These are phyloP conservation scores for Caiman crocodilus DNA, from an alignment of 2,797 vertebrate genomes.

Conservation along the genomic window DNA sequence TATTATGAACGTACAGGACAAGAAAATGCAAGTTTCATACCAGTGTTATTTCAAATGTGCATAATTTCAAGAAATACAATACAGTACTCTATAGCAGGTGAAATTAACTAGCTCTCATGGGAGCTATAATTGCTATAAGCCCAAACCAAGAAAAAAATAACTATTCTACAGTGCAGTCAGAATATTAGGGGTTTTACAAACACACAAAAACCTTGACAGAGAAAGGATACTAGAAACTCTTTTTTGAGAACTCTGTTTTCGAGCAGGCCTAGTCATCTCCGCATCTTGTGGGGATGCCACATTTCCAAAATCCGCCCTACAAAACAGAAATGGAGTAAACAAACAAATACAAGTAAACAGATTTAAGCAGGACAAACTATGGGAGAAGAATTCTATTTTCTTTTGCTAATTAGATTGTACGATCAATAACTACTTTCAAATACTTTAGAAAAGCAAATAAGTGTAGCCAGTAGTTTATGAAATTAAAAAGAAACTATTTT, in stretches of 20 bases:
- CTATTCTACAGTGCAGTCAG: neutral
- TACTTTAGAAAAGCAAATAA: neutral
- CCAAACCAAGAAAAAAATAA: neutral
- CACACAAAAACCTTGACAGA: neutral
- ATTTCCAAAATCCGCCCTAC: constrained; percentile 83
- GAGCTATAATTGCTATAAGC: neutral
- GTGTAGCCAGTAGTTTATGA: neutral
- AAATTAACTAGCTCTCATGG: neutral
- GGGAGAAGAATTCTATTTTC: neutral
- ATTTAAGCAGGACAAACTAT: too few relatives aligned
- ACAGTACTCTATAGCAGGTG: neutral
- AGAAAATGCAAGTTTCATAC: too few relatives aligned
- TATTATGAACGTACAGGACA: too few relatives aligned
- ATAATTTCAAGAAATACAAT: neutral
- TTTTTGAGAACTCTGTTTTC: constrained; percentile 87
- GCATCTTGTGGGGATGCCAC: constrained; percentile 84
- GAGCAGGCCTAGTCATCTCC: constrained; percentile 85
- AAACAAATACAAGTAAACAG: neutral
- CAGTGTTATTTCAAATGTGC: neutral
- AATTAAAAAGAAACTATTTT: neutral
- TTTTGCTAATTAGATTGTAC: neutral
- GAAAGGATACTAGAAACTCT: constrained; percentile 93
- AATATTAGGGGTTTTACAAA: neutral
- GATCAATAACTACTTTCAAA: neutral
- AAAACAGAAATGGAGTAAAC: constrained; percentile 4